Evolutionary conservation across 2,797 vertebrate genomes (phyloP), one percentile per base, ranked within the genome.

Genomic region (Euphonia xanthogaster): DNA sequence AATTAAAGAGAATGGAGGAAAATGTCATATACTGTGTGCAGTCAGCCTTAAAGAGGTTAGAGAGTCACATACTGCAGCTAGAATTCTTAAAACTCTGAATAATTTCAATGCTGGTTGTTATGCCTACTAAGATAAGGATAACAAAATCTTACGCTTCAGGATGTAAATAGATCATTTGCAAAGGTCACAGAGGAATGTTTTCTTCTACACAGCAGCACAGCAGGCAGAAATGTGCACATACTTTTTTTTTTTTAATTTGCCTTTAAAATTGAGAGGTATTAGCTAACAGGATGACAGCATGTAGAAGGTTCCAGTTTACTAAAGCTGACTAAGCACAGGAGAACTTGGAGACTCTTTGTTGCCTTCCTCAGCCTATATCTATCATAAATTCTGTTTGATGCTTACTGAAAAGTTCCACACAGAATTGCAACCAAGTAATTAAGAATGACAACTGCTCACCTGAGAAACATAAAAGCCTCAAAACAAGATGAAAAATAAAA

Each of bases 1-100:
- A 95, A 93, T 94, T 95, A 92, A 90, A 92, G 67, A 57, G 88
- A 95, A 95, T 78, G 86, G 87, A 97, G 88, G 82, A 61, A 94
- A 94, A 91, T 86, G 86, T 86, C 88, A 79, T 88, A 55, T 21
- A 45, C 40, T 48, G 73, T 62, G 86, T 79, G 83, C 83, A 95
- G 71, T 93, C 77, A 93, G 80, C 83, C 74, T 94, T 85, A 58
- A 81, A 81, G 77, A 81, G 77, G 74, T 86, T 81, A 81, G 70
- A 79, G 74, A 81, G 73, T 81, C 90, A 84, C 42, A 84, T 39
- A 67, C 17, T 70, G 63, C 63, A 86, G 33, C 58, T 14, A 27
- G 58, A 88, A 91, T 94, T 90, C 77, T 88, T 58, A 84, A 75
- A 95, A 66, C 55, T 60, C 15, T 61, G 80, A 90, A 60, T 70